Evolutionary conservation across 2,888 invertebrate species (phyloP).

Genomic region (Luperina nickerlii): DNA sequence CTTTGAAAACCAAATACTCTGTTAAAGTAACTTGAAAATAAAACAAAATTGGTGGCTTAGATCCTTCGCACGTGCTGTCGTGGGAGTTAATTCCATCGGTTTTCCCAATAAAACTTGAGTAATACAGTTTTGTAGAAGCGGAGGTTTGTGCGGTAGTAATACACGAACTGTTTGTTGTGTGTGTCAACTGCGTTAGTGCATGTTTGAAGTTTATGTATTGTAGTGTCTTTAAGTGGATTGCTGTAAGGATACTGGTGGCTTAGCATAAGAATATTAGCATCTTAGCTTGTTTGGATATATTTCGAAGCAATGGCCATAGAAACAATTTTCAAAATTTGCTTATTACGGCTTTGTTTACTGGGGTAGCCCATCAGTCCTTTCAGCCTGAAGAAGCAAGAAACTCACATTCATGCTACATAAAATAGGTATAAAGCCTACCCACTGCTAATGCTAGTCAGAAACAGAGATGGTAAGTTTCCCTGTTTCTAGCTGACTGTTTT

Average conservation of each 20-base stretch:
- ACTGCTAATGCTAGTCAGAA: background rate
- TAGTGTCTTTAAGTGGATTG: background rate
- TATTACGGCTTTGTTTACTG: background rate
- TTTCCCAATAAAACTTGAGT: constrained; percentile 73
- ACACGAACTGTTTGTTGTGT: constrained; percentile 21
- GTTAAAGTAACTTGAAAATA: constrained; percentile 57
- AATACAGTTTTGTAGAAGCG: constrained; percentile 65
- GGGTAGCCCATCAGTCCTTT: background rate
- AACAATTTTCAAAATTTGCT: background rate
- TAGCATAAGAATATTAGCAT: no score
- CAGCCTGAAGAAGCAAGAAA: background rate
- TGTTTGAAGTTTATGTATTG: constrained; percentile 3
- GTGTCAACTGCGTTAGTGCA: constrained; percentile 32
- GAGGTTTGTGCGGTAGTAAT: constrained; percentile 21
- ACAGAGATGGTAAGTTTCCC: background rate
- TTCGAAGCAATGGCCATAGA: background rate
- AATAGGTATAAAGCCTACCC: background rate
- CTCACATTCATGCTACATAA: background rate
- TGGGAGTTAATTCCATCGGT: constrained; percentile 66
- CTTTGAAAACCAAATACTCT: constrained; percentile 54
- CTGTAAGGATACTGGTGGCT: background rate
- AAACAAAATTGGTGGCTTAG: constrained; percentile 54
- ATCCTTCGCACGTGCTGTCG: constrained; percentile 60
- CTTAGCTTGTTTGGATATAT: background rate
- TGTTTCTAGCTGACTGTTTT: background rate